phyloP scores from a whole-genome alignment of 92 coral and sea anemone genomes.

The Umimayanthus chanpuru region DNA sequence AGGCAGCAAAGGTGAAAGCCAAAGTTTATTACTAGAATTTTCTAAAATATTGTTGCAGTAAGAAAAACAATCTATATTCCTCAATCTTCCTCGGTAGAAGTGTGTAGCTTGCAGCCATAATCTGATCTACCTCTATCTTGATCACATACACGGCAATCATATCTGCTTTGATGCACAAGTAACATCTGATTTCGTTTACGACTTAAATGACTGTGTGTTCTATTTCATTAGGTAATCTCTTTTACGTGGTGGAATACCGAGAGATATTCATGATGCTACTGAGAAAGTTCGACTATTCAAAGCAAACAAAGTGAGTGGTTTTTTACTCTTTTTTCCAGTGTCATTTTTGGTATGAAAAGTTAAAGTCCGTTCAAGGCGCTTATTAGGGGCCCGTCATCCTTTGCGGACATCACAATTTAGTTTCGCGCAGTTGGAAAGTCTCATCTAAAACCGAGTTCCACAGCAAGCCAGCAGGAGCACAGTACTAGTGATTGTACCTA shows the following conservation, averaged over 20 bases:
- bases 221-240: slow-evolving; percentile 74
- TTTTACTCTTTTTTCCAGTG: not conserved
- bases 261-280: slow-evolving; percentile 80
- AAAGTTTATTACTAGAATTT: not conserved
- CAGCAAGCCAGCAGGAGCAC: too few relatives aligned
- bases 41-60: not conserved
- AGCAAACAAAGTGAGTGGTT: slow-evolving; percentile 86
- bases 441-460: too few relatives aligned
- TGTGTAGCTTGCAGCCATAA: too few relatives aligned
- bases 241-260: slow-evolving; percentile 90
- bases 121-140: too few relatives aligned
- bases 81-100: too few relatives aligned
- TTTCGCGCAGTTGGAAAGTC: not conserved
- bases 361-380: not conserved
- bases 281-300: slow-evolving; percentile 82
- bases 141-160: too few relatives aligned
- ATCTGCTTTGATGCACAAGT: too few relatives aligned
- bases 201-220: not conserved
- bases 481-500: too few relatives aligned
- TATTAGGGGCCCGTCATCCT: too few relatives aligned
- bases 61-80: too few relatives aligned
- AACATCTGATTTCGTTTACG: too few relatives aligned
- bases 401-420: not conserved
- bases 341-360: not conserved
- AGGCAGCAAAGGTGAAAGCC: not conserved